A percentile compares a stretch with the other conserved stretches of the same genome.
phyloP scores from a whole-genome alignment of 2,888 invertebrate genomes.

The Eupeodes latifasciatus region DNA sequence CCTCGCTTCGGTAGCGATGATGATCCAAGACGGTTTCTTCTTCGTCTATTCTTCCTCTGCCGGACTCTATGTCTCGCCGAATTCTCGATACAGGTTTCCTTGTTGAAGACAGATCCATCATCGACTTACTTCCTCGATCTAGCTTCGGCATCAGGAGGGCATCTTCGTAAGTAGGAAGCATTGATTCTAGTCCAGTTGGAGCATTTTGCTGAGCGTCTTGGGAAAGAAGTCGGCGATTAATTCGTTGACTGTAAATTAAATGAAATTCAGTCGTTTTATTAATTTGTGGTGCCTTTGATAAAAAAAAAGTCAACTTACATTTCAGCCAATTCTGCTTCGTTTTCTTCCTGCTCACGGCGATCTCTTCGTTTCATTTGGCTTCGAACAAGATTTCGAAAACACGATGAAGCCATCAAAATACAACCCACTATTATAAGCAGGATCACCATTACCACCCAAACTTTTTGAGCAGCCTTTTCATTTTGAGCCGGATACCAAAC shows the following conservation, averaged over 20 bases:
- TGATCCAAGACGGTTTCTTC: slow-evolving; percentile 80
- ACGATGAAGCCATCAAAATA: slow-evolving; percentile 78
- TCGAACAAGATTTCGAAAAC: slow-evolving; percentile 85
- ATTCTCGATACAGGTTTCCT: slow-evolving; percentile 78
- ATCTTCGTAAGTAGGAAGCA: slow-evolving; percentile 91
- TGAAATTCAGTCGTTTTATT: neutral
- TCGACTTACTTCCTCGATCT: slow-evolving; percentile 86
- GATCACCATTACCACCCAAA: slow-evolving; percentile 87
- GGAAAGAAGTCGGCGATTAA: slow-evolving; percentile 86
- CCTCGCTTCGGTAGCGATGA: slow-evolving; percentile 82
- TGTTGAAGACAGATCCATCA: slow-evolving; percentile 83
- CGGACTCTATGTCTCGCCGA: slow-evolving; percentile 77
- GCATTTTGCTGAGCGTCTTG: slow-evolving; percentile 86
- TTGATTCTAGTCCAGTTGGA: slow-evolving; percentile 87
- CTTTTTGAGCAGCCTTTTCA: slow-evolving; percentile 84
- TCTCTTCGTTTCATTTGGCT: slow-evolving; percentile 83
- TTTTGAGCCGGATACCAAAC: slow-evolving; percentile 86
- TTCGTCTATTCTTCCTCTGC: slow-evolving; percentile 66
- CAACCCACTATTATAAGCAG: slow-evolving; percentile 83
- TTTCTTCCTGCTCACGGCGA: slow-evolving; percentile 85
- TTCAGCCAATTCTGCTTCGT: slow-evolving; percentile 82
- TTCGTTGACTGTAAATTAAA: slow-evolving; percentile 81
- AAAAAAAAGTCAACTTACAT: slow-evolving; percentile 80
- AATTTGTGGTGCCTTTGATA: too few relatives aligned
- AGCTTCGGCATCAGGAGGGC: slow-evolving; percentile 90